Percentiles rank a stretch among this genome's conserved stretches.
phyloP scores from a whole-genome alignment of 2,797 vertebrate genomes.

The Anniella stebbinsi region DNA sequence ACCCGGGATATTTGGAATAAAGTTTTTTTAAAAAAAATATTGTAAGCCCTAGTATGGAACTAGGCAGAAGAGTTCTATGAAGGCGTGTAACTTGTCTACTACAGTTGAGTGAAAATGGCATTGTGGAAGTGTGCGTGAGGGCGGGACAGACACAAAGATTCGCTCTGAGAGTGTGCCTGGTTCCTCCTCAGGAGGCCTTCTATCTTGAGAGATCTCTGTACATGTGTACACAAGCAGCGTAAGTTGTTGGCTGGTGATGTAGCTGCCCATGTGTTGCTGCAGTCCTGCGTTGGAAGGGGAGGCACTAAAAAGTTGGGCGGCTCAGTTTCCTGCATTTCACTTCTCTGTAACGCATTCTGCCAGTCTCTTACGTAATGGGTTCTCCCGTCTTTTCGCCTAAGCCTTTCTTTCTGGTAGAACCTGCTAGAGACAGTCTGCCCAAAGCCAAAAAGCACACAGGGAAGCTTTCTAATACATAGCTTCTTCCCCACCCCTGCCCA shows the following conservation, averaged over 20 bases:
- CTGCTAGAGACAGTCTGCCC: background rate
- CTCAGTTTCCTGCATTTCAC: no score
- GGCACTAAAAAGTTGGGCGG: rapidly evolving
- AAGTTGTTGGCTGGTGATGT: rapidly evolving
- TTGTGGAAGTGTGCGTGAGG: background rate
- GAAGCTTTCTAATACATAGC: background rate
- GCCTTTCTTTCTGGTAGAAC: background rate
- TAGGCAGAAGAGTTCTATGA: background rate
- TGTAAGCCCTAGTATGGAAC: no score
- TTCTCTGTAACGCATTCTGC: background rate
- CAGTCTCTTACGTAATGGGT: rapidly evolving
- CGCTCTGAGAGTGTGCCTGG: background rate
- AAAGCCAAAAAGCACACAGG: slow-evolving; percentile 3
- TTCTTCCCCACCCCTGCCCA: background rate
- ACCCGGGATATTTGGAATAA: background rate
- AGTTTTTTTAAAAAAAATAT: background rate
- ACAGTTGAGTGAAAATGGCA: background rate
- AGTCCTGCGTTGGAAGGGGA: rapidly evolving
- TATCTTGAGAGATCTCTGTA: background rate
- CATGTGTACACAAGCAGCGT: rapidly evolving
- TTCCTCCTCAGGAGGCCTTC: background rate
- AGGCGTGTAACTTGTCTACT: no score
- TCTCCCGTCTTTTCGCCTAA: background rate
- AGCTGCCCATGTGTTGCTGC: background rate
- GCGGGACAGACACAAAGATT: no score